phyloP scores from a whole-genome alignment of 2,113 vertebrate genomes.

The Myotis lucifugus region DNA sequence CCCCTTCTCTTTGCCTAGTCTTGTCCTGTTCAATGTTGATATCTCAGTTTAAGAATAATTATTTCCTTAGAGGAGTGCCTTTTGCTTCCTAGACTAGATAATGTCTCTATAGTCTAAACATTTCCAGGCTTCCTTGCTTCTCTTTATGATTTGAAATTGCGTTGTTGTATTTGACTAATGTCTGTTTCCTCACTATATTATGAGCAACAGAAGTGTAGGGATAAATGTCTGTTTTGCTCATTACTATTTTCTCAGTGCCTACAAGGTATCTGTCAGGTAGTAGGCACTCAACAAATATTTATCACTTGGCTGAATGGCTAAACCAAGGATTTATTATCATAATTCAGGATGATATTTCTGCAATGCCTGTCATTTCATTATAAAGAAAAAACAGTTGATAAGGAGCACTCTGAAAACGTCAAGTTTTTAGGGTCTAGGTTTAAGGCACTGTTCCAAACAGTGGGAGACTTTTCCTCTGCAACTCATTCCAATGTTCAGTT shows the following conservation, averaged over 20 bases:
- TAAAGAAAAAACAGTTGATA: neutral
- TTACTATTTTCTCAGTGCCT: neutral
- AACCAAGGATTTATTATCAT: neutral
- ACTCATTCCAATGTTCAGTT: neutral
- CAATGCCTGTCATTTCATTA: neutral
- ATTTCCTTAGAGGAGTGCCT: neutral
- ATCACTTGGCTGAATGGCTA: neutral
- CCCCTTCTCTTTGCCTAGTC: neutral
- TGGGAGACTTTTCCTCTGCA: neutral
- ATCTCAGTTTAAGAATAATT: neutral
- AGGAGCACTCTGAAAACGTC: neutral
- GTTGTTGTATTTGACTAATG: neutral
- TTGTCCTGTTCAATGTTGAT: neutral
- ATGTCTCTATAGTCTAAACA: neutral
- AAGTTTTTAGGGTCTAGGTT: neutral
- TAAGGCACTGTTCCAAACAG: neutral
- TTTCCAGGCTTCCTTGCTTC: neutral
- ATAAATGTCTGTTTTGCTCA: neutral
- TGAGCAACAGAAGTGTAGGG: neutral
- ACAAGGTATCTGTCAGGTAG: neutral
- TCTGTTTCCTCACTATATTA: neutral
- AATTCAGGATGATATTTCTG: neutral
- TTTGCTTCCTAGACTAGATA: neutral
- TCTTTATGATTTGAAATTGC: neutral
- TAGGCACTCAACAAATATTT: neutral